These are phyloP conservation scores for Loris lydekkerianus DNA, from an alignment of 2,797 vertebrate species.

Conservation along the genomic window DNA sequence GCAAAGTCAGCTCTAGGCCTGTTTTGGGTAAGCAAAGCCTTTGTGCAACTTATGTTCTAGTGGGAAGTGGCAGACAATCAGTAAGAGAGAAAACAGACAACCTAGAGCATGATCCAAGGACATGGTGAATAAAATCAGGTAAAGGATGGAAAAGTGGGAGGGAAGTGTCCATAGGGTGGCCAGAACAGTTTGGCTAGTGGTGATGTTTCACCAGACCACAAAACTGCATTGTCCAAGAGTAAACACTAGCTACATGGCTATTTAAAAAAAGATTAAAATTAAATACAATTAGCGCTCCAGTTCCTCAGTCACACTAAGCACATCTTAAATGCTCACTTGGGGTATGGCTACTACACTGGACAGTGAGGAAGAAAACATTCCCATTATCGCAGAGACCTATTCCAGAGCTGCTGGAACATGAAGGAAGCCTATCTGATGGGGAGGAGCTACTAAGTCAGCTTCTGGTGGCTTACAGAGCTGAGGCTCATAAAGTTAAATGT, in stretches of 20 bases:
- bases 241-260: background rate
- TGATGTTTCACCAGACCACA: background rate
- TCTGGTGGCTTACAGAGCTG: background rate
- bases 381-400: rapidly evolving
- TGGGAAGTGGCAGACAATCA: background rate
- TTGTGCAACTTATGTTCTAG: background rate
- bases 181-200: rapidly evolving
- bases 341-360: background rate
- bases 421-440: background rate
- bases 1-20: background rate
- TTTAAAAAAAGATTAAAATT: slow-evolving; percentile 34
- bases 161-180: background rate
- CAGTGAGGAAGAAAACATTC: background rate
- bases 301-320: background rate
- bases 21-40: background rate
- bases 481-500: background rate
- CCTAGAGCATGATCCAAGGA: background rate
- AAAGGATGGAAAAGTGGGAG: background rate
- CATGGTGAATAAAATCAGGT: background rate
- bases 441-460: background rate
- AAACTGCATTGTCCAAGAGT: background rate
- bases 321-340: background rate
- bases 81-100: background rate
- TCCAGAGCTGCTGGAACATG: background rate
- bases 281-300: background rate